Conservation (phyloP, 2,888 invertebrate genomes). For the Spodoptera exigua region DNA sequence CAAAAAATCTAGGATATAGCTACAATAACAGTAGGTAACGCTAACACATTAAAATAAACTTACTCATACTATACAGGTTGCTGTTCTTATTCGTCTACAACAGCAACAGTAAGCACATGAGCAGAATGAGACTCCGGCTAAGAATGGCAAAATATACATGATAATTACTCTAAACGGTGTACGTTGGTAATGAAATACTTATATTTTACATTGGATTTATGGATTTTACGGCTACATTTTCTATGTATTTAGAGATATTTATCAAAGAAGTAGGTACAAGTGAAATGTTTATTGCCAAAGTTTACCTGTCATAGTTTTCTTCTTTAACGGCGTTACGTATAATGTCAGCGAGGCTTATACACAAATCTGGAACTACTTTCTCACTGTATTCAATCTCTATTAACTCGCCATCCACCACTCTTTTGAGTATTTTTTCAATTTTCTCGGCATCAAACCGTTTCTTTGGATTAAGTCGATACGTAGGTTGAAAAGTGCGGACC, state of each 20-base stretch:
- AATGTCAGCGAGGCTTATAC: conserved; percentile 89
- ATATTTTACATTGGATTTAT: conserved; percentile 8
- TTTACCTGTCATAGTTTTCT: conserved; percentile 91
- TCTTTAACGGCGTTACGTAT: conserved; percentile 90
- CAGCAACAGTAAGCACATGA: conserved; percentile 59
- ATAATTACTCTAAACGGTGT: conserved; percentile 32
- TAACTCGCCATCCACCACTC: conserved; percentile 89
- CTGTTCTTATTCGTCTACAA: conserved; percentile 40
- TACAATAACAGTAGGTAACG: neutral
- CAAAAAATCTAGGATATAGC: too few relatives aligned
- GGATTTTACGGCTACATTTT: conserved; percentile 14
- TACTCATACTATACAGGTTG: conserved; percentile 18
- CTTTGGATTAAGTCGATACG: conserved; percentile 90
- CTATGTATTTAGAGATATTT: conserved; percentile 1
- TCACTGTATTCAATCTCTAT: conserved; percentile 91
- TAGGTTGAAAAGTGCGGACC: conserved; percentile 89
- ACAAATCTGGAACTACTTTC: conserved; percentile 87
- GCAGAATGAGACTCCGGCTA: conserved; percentile 66
- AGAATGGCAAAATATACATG: conserved; percentile 71
- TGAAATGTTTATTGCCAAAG: conserved; percentile 20
- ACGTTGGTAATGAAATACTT: conserved; percentile 22
- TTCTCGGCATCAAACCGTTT: conserved; percentile 90
- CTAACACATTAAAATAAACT: neutral
- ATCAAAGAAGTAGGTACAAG: too few relatives aligned
- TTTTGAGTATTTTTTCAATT: conserved; percentile 89